Evolutionary conservation across 2,113 vertebrate genomes (phyloP), one percentile per base, ranked within the genome.

Genomic region (Pelecanoides urinatrix): DNA sequence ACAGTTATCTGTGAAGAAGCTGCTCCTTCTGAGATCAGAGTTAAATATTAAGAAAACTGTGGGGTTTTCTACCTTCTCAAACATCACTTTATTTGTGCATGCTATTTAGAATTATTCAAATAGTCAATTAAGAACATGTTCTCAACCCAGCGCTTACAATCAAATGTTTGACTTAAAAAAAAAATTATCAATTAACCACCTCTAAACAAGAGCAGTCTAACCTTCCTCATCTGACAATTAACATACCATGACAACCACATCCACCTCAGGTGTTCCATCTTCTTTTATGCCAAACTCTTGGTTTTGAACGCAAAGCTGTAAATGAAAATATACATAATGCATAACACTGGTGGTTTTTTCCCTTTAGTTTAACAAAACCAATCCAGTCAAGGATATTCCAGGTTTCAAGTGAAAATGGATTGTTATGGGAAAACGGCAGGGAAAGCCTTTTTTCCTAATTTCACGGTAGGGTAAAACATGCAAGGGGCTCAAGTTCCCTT

Each of bases 271-370:
- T 42, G 94, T 96, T 96, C 97, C 97, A 88, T 98, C 98, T 86
- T 88, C 88, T 82, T 98, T 98, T 55, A 94, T 50, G 50, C 75
- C 63, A 95, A 98, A 96, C 50, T 96, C 89, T 86, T 97, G 94
- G 50, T 92, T 97, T 92, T 96, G 96, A 95, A 96, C 55, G 29
- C 97, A 96, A 74, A 99, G 97, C 98, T 98, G 85, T 52, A 96
- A 97, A 95, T 36, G 23, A 94, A 85, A 92, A 96, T 32, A 40
- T 23, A 86, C 7, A 38, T 22, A 65, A 13, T 3, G 34, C 2
- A 2, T 67, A 63, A 74, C 38, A 36, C 17, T 32, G 20, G 8
- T 23, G 6, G 1, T 55, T 25, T 72, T 49, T 23, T 9, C 25
- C 20, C 11, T 53, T 45, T 38, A 71, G 17, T 53, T 86, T 73